Conservation (phyloP, 2,888 invertebrate species). For the Heliconius sara region DNA sequence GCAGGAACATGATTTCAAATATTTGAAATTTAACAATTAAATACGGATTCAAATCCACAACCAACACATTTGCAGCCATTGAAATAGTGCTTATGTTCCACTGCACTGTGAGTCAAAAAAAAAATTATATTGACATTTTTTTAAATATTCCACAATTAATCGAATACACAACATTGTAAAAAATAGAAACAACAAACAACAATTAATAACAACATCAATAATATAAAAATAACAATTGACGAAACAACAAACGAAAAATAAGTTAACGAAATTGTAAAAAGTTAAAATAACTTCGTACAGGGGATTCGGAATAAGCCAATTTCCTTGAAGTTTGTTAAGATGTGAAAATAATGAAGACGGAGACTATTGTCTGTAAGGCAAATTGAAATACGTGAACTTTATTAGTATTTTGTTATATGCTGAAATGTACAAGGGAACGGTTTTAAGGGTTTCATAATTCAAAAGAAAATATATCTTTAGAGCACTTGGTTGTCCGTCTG, state of each 20-base stretch:
- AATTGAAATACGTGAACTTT: constrained; percentile 24
- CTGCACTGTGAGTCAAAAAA: no score
- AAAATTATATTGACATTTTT: no score
- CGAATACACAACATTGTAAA: no score
- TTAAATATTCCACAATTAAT: no score
- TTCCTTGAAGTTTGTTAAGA: constrained; percentile 28
- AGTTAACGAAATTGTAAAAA: constrained; percentile 29
- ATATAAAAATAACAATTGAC: constrained; percentile 1
- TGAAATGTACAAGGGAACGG: neutral
- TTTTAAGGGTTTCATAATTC: neutral
- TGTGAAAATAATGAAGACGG: constrained; percentile 19
- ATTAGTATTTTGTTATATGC: neutral
- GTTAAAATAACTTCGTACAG: constrained; percentile 29
- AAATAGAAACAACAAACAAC: neutral
- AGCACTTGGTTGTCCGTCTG: neutral
- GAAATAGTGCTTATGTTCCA: no score
- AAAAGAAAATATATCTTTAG: neutral
- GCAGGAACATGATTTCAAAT: no score
- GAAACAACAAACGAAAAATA: constrained; percentile 15
- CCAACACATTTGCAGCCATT: no score
- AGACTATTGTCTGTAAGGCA: constrained; percentile 6
- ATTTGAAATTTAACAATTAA: no score
- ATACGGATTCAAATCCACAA: no score
- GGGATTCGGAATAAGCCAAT: constrained; percentile 29
- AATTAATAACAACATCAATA: neutral